Conservation (phyloP, 2,113 vertebrate species). For the Thamnophis sirtalis region DNA sequence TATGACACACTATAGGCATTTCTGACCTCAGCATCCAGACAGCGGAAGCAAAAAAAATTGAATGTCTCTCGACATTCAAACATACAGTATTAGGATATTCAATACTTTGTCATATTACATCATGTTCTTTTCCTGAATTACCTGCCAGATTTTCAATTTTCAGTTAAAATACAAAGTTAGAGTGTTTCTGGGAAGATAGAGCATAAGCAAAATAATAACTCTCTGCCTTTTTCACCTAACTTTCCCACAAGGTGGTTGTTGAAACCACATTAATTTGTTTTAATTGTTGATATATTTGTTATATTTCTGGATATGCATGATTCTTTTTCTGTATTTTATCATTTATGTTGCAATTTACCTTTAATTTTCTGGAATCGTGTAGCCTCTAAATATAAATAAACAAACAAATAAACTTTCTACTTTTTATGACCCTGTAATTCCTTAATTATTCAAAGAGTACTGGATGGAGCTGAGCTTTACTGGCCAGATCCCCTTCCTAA, state of each 20-base stretch:
- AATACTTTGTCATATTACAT: neutral
- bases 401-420: no score
- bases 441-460: no score
- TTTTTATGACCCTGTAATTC: no score
- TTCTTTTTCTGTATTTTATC: neutral
- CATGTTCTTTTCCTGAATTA: neutral
- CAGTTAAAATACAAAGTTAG: neutral
- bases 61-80: neutral
- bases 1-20: neutral
- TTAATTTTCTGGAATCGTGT: neutral
- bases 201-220: neutral
- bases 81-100: neutral
- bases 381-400: neutral
- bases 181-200: neutral
- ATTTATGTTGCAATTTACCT: neutral
- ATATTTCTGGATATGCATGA: neutral
- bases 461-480: no score
- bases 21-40: neutral
- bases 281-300: neutral
- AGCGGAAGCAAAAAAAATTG: neutral
- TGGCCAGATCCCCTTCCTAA: no score
- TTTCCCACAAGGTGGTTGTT: neutral
- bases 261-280: neutral
- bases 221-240: neutral
- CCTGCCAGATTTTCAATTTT: neutral